A percentile compares a stretch with the other conserved stretches of the same genome.
Evolutionary conservation across 2,113 vertebrate genomes (phyloP).

Genomic region (Indicator maculatus): DNA sequence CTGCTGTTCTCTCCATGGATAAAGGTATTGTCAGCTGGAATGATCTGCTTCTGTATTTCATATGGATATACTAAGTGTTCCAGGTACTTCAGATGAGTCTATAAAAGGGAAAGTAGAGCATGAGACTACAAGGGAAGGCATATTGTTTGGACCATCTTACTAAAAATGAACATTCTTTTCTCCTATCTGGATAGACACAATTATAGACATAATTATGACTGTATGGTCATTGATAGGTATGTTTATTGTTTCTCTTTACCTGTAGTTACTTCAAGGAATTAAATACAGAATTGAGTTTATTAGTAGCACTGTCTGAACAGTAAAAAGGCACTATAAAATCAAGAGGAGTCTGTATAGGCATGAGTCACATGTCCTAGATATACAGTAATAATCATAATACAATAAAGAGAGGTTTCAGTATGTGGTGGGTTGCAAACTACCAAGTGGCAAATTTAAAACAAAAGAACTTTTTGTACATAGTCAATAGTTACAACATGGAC

Average conservation of each 20-base stretch:
- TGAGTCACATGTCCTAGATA: background rate
- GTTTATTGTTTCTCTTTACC: background rate
- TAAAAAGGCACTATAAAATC: background rate
- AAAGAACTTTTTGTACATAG: background rate
- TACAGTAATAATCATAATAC: background rate
- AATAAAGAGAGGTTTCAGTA: background rate
- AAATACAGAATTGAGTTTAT: background rate
- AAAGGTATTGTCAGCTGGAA: background rate
- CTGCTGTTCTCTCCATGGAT: conserved; percentile 10
- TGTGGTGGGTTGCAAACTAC: background rate
- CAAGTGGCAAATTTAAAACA: background rate
- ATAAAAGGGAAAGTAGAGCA: background rate
- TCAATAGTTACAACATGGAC: background rate
- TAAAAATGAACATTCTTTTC: background rate
- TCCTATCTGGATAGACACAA: background rate
- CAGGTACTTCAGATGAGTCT: background rate
- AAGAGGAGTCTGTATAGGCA: background rate
- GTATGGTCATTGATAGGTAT: background rate
- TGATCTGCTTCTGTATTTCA: conserved; percentile 37
- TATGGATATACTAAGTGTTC: conserved; percentile 10
- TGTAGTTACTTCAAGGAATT: background rate
- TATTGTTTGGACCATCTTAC: background rate
- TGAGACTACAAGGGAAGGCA: background rate
- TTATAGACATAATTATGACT: background rate
- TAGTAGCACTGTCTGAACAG: background rate